phyloP scores from a whole-genome alignment of 2,113 vertebrate genomes.

The Eretmochelys imbricata region DNA sequence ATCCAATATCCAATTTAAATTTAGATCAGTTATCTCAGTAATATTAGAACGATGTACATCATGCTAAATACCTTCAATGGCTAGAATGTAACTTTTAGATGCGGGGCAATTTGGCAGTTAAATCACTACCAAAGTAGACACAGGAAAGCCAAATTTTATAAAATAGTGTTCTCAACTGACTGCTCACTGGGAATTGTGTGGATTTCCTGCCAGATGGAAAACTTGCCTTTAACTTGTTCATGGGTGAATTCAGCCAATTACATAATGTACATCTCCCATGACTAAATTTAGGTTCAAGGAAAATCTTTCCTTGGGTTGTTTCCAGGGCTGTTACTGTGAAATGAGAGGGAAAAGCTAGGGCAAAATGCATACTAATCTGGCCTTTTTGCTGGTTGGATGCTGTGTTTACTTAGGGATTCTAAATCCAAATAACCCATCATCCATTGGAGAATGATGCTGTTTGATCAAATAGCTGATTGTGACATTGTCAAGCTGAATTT shows the following conservation, averaged over 20 bases:
- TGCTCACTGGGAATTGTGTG: not conserved
- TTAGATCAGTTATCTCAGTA: conserved; percentile 52
- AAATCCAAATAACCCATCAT: not conserved
- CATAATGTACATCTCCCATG: conserved; percentile 26
- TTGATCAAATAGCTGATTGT: not conserved
- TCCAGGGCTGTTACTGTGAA: conserved; percentile 40
- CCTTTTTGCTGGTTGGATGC: not conserved
- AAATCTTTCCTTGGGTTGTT: conserved; percentile 59
- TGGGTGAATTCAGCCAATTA: conserved; percentile 45
- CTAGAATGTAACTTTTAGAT: not conserved
- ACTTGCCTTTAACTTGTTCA: conserved; percentile 63
- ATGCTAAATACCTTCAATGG: not conserved
- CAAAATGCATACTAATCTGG: not conserved
- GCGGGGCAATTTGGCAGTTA: not conserved
- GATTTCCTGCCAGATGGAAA: not conserved
- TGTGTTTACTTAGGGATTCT: not conserved
- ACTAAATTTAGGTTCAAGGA: conserved; percentile 75
- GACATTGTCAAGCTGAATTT: not conserved
- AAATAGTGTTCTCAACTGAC: not conserved
- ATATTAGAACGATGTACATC: not conserved
- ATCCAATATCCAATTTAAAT: conserved; percentile 39
- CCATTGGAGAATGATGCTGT: rapidly evolving
- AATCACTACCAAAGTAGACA: not conserved
- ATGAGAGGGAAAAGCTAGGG: not conserved
- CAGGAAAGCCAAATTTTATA: not conserved